Base-by-base conservation (phyloP, 2,113 vertebrate species). In the Genyomyrus donnyi region DNA sequence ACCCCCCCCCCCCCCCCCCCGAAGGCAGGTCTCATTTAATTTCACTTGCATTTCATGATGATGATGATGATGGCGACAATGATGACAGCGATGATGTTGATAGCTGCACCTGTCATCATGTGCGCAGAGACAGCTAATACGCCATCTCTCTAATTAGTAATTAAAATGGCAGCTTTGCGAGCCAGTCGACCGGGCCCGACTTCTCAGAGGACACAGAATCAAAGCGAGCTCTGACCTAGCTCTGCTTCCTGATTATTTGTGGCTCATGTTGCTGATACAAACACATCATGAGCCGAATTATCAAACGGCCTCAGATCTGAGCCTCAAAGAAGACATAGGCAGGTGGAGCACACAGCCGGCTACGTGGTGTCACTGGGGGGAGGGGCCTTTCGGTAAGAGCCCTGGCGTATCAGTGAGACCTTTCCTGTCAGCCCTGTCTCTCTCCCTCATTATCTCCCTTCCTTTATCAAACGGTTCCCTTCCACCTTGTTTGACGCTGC, bases 401-500 rank as follows among this genome's bases (percentile, higher is more conserved):
- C 39, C 45, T 1, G 19, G 83, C 4, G n/a, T 53, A 56, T 53
- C 85, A 35, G 27, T 0, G 49, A 19, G 27, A 19, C n/a, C 85
- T 87, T 87, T 87, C 27, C 85, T 52, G 49, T 53, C 56, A 19
- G 56, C 27, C 15, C 87, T 58, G 19, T 62, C 8, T 53, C 19
- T 4, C 56, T 45, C 17, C 74, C 50, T 84, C 50, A 89, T 53
- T 89, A 56, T 70, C 39, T 84, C 58, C 84, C 48, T 48, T 88
- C 53, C 35, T 35, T 62, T n/a, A 88, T 88, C 87, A 88, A 45
- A 58, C 53, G 17, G 6, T 80, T 58, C 46, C 86, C 58, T 90
- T 85, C 49, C 70, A 46, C 48, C 87, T 90, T 90, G 89, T 88
- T 84, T 70, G 74, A 87, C n/a, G 88, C 27, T 6, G 86, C 62